Evolutionary conservation across 2,888 invertebrate species (phyloP).

Genomic region (Dryadula phaetusa): DNA sequence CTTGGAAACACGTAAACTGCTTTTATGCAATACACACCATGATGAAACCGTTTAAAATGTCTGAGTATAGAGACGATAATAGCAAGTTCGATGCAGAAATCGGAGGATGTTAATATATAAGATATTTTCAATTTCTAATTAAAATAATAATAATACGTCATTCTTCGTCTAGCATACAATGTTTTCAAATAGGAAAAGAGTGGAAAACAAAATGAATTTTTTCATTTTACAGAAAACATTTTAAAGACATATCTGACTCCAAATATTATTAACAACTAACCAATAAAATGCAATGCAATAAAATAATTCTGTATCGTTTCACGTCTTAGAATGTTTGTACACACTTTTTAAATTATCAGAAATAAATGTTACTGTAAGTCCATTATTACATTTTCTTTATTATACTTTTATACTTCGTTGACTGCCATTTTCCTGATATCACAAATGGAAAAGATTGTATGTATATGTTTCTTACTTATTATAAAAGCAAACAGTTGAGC

Average conservation of each 20-base stretch:
- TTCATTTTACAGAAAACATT: no score
- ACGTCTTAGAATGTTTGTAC: no score
- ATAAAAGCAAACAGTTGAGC: background rate
- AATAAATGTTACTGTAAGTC: background rate
- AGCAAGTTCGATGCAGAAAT: background rate
- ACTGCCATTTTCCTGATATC: background rate
- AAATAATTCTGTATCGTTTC: no score
- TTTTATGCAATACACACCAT: background rate
- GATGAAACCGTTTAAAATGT: background rate
- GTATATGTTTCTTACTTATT: background rate
- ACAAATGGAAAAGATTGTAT: background rate
- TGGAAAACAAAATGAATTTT: background rate
- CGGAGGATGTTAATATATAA: background rate
- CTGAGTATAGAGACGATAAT: background rate
- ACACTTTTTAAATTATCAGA: background rate
- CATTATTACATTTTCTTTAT: background rate
- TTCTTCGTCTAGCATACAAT: background rate
- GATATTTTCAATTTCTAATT: background rate
- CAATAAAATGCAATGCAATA: no score
- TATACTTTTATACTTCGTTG: background rate
- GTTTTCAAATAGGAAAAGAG: background rate
- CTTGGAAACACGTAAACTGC: constrained; percentile 11
- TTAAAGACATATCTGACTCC: no score
- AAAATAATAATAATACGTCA: background rate
- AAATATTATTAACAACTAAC: background rate